These are phyloP conservation scores for Hyla sarda DNA, from an alignment of 2,113 vertebrate genomes.

Conservation along the genomic window DNA sequence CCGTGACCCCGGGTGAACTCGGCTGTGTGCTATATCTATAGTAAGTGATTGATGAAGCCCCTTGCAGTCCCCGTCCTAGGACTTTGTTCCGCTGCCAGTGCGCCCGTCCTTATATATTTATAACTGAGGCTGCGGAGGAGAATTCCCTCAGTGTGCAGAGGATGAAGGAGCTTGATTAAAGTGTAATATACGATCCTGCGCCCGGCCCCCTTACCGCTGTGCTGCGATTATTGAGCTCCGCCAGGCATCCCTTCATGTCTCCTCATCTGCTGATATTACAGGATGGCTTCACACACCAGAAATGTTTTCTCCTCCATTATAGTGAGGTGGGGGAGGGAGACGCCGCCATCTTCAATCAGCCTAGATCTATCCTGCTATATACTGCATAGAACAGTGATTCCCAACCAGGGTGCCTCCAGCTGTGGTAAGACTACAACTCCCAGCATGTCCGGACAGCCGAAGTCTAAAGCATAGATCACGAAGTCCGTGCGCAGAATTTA, in stretches of 20 bases:
- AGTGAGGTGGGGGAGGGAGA: not conserved
- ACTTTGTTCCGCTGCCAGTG: not conserved
- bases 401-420: too few relatives aligned
- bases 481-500: too few relatives aligned
- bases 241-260: not conserved
- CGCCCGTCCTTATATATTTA: not conserved
- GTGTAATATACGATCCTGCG: not conserved
- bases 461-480: too few relatives aligned
- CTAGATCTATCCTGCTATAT: too few relatives aligned
- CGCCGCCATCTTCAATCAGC: not conserved
- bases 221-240: not conserved
- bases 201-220: not conserved
- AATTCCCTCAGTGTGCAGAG: not conserved
- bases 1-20: not conserved
- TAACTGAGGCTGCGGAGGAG: not conserved
- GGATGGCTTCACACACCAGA: too few relatives aligned
- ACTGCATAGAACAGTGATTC: too few relatives aligned
- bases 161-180: not conserved
- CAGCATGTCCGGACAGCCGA: too few relatives aligned
- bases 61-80: not conserved
- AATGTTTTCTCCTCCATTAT: not conserved
- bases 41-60: slow-evolving; percentile 1
- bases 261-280: not conserved
- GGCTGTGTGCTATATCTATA: not conserved
- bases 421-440: too few relatives aligned